phyloP scores from a whole-genome alignment of 2,113 vertebrate genomes.

The Myanophis thanlyinensis region DNA sequence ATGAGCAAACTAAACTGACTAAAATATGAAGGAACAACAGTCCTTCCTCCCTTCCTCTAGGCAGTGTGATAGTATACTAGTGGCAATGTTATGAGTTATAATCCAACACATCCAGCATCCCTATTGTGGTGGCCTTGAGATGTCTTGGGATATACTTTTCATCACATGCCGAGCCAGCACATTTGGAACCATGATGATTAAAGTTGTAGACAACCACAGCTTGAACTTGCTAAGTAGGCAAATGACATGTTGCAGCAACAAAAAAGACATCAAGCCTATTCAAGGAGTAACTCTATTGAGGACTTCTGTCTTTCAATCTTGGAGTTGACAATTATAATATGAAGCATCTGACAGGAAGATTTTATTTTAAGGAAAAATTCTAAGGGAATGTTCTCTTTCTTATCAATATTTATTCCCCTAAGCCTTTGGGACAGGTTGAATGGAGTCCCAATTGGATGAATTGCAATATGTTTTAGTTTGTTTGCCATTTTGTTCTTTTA shows the following conservation, averaged over 20 bases:
- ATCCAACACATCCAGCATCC: neutral
- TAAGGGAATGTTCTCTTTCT: neutral
- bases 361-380: constrained; percentile 8
- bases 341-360: constrained; percentile 8
- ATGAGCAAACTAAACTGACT: neutral
- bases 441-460: neutral
- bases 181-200: neutral
- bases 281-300: neutral
- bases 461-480: neutral
- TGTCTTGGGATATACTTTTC: neutral
- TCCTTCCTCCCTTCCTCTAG: neutral
- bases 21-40: neutral
- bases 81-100: neutral
- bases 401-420: constrained; percentile 4
- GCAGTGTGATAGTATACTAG: neutral
- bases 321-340: neutral
- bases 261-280: neutral
- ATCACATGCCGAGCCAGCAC: neutral
- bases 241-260: neutral
- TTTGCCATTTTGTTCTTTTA: neutral
- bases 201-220: neutral
- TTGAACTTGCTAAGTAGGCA: neutral
- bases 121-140: neutral
- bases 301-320: neutral
- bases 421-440: neutral